phyloP scores from a whole-genome alignment of 2,113 vertebrate species.

The Grammomys surdaster region DNA sequence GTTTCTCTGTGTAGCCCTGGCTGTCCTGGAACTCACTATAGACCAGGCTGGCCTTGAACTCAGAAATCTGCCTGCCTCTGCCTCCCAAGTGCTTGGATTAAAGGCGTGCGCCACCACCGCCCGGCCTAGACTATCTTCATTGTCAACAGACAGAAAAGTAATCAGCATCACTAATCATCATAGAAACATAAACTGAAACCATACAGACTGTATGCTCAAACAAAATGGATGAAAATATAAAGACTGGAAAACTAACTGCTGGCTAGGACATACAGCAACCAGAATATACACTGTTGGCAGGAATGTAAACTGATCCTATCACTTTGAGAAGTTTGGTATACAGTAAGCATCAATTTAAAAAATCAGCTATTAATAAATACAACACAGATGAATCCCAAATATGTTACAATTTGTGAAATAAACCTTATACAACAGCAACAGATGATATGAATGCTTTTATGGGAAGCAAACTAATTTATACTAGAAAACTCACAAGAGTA shows the following conservation, averaged over 20 bases:
- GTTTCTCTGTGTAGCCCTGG: no score
- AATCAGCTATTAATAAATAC: background rate
- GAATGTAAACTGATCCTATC: background rate
- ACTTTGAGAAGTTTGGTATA: background rate
- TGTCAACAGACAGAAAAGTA: background rate
- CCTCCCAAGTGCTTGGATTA: no score
- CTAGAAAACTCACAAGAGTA: background rate
- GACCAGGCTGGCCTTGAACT: no score
- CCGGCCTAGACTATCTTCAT: background rate
- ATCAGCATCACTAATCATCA: background rate
- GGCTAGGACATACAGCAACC: background rate
- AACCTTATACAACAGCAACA: background rate
- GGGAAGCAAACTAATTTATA: no score
- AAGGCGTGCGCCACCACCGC: no score
- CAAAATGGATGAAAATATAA: background rate
- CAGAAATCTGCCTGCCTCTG: no score
- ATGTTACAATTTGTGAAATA: background rate
- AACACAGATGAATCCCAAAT: background rate
- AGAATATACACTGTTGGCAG: background rate
- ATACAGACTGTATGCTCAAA: background rate
- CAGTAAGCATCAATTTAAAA: background rate
- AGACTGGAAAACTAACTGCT: background rate
- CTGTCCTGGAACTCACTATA: no score
- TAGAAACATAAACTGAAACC: constrained; percentile 6
- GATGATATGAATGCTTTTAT: background rate